Evolutionary conservation across 2,113 vertebrate genomes (phyloP).

Genomic region (Lepus europaeus): DNA sequence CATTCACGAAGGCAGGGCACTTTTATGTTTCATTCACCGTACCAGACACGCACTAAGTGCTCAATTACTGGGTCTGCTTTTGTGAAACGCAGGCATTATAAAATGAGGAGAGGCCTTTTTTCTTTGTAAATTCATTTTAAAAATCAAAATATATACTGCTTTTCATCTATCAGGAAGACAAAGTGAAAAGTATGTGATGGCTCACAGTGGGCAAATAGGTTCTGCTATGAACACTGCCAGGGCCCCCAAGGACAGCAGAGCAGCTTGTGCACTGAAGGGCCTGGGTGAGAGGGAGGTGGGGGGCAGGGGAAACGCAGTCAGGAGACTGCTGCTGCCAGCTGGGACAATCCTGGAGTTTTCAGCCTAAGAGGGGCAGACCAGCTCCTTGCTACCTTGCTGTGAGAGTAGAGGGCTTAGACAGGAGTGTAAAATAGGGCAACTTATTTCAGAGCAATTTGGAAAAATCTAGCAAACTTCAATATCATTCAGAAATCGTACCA

Average conservation of each 20-base stretch:
- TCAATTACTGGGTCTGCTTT: background rate
- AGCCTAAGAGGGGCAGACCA: background rate
- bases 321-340: background rate
- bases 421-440: background rate
- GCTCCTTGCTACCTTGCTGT: background rate
- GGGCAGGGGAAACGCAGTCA: background rate
- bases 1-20: background rate
- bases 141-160: background rate
- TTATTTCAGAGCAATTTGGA: background rate
- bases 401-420: background rate
- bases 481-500: background rate
- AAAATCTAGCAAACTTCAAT: background rate
- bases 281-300: fast-evolving
- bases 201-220: background rate
- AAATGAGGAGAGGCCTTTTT: background rate
- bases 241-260: too few species aligned
- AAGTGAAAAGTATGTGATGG: background rate
- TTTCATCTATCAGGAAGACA: constrained; percentile 4
- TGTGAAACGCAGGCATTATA: background rate
- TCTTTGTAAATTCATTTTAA: background rate
- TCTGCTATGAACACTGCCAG: background rate
- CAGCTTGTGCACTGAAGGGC: background rate
- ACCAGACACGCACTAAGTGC: background rate
- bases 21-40: background rate
- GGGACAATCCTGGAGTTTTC: background rate